Evolutionary conservation across 2,113 vertebrate genomes (phyloP), one percentile per base, ranked within the genome.

Genomic region (Cygnus atratus): DNA sequence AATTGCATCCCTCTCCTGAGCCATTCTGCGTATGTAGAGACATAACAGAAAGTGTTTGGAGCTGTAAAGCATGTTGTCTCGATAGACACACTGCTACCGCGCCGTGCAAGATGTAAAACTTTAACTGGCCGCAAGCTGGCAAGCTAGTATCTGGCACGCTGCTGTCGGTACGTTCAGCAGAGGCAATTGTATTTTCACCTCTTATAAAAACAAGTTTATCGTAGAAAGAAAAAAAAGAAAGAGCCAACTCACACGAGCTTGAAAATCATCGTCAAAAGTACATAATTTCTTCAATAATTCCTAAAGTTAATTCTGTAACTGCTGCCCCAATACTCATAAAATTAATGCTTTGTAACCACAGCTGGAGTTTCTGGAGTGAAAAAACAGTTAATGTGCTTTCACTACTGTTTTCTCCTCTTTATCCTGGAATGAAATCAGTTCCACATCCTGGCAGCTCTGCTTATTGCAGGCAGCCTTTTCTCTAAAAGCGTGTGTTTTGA

Each of bases 101-200:
- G 0, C 76, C 24, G 4, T 19, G 68, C 0, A 1, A 21, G 43
- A 35, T 85, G 58, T 66, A 59, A 70, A 58, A 46, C 68, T 87
- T 24, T 13, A 55, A 58, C 21, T 87, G 57, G 54, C 93, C 76
- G 82, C 77, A 72, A 88, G 94, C 81, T 94, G 95, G 94, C 79
- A 88, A 86, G 35, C 63, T 88, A 44, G 37, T 52, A 24, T 63
- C 59, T 65, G 66, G 72, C 86, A 28, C n/a, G 13, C 46, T 46
- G 78, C 71, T 70, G 37, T 31, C 5, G 2, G 67, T 48, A 20
- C 50, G 39, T 63, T 71, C 48, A 67, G 43, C 9, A 48, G 74
- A 48, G 83, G 54, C 50, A 86, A 73, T 65, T 15, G 7, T 26
- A 8, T 43, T 52, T 26, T 41, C 48, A 14, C 20, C 10, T 84